Evolutionary conservation across 2,797 vertebrate species (phyloP).

Genomic region (Coccyzus lansbergi): DNA sequence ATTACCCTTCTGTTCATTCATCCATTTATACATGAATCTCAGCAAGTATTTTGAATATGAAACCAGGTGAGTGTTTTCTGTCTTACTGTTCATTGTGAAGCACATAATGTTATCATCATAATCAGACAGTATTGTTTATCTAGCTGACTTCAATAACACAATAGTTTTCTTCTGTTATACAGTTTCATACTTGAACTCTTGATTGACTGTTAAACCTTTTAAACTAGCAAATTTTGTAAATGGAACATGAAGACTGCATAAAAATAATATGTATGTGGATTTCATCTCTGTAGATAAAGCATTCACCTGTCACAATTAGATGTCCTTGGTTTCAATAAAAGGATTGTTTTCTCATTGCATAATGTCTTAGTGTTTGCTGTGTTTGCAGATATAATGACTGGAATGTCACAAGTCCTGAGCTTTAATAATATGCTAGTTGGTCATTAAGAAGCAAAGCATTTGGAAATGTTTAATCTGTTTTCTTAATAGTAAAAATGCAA

Average conservation of each 20-base stretch:
- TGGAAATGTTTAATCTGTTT: conserved; percentile 20
- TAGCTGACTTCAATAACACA: conserved; percentile 3
- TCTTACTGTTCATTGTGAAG: not conserved
- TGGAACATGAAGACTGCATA: not conserved
- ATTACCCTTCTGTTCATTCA: conserved; percentile 46
- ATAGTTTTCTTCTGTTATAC: conserved; percentile 20
- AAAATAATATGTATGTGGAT: not conserved
- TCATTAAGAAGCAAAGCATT: conserved; percentile 38
- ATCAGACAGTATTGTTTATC: conserved; percentile 44
- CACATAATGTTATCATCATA: conserved; percentile 15
- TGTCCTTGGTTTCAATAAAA: not conserved
- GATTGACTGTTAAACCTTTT: conserved; percentile 46
- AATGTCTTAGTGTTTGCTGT: not conserved
- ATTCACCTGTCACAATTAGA: conserved; percentile 31
- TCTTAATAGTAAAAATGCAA: not conserved
- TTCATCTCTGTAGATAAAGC: conserved; percentile 14
- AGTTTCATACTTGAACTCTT: conserved; percentile 14
- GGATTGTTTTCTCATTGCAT: conserved; percentile 14
- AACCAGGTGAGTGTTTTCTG: conserved; percentile 36
- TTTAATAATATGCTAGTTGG: conserved; percentile 29
- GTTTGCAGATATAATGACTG: conserved; percentile 25
- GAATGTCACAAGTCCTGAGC: not conserved
- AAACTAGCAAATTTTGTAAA: conserved; percentile 21
- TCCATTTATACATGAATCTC: conserved; percentile 55
- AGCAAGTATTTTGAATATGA: conserved; percentile 24